Evolutionary conservation across 2,888 invertebrate genomes (phyloP).

Genomic region (Heliconius erato): DNA sequence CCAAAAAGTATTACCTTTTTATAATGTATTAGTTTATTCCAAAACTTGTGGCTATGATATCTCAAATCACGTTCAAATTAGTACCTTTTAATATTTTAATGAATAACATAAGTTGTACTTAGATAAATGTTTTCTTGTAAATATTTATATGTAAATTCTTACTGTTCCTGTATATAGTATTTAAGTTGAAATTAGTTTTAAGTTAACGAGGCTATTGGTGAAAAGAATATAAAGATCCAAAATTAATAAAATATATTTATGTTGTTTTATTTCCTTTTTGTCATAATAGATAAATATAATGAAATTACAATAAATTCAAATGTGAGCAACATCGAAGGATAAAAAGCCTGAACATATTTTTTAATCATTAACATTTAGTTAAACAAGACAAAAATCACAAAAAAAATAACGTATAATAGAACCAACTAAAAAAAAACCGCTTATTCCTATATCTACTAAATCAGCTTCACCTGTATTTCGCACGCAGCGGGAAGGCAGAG

Average conservation of each 20-base stretch:
- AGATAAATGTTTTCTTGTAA: slow-evolving; percentile 42
- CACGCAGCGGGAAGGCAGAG: no score
- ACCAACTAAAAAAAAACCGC: not conserved
- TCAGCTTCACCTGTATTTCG: no score
- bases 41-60: slow-evolving; percentile 77
- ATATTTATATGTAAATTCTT: slow-evolving; percentile 57
- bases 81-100: slow-evolving; percentile 52
- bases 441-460: not conserved
- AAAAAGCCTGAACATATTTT: not conserved
- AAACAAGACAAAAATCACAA: not conserved
- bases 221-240: slow-evolving; percentile 64
- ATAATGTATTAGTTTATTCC: slow-evolving; percentile 68
- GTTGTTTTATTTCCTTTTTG: slow-evolving; percentile 35
- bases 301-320: not conserved
- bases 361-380: not conserved
- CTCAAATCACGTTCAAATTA: slow-evolving; percentile 63
- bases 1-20: slow-evolving; percentile 84
- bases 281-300: not conserved
- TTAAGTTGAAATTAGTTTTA: slow-evolving; percentile 60
- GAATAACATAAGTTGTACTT: slow-evolving; percentile 36
- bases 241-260: slow-evolving; percentile 46
- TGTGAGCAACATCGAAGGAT: not conserved
- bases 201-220: slow-evolving; percentile 74
- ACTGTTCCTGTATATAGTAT: slow-evolving; percentile 71
- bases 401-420: not conserved